Evolutionary conservation across 2,113 vertebrate species (phyloP).

Genomic region (Crotalus viridis): DNA sequence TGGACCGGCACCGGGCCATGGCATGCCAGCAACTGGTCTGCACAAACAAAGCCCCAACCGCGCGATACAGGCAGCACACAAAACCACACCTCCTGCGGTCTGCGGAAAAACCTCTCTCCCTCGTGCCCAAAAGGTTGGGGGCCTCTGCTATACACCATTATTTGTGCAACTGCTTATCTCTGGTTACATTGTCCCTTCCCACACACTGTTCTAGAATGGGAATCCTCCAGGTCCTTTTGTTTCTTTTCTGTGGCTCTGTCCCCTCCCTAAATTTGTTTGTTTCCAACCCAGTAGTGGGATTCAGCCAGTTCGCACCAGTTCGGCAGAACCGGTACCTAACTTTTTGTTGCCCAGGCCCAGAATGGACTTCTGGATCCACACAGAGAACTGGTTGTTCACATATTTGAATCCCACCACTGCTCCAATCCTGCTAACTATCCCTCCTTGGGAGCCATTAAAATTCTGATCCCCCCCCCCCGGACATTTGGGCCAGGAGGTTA

Average conservation of each 20-base stretch:
- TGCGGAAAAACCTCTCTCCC: no score
- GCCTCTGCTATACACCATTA: background rate
- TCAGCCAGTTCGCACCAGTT: no score
- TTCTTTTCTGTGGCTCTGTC: background rate
- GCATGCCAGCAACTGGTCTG: no score
- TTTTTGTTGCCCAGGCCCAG: no score
- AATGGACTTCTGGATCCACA: no score
- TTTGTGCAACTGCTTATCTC: background rate
- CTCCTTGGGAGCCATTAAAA: background rate
- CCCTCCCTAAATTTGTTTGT: background rate
- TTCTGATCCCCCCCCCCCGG: background rate
- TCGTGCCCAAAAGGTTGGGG: no score
- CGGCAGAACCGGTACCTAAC: no score
- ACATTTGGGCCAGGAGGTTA: background rate
- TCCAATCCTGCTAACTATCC: background rate
- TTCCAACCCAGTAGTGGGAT: background rate
- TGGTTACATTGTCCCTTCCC: background rate
- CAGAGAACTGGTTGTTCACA: no score
- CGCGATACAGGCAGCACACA: no score
- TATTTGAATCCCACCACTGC: background rate
- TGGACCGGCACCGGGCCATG: no score
- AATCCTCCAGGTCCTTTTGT: background rate
- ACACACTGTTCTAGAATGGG: background rate
- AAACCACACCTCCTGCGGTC: no score
- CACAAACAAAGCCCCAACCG: no score